Evolutionary conservation across 2,797 vertebrate species (phyloP).

Genomic region (Chiloscyllium punctatum): DNA sequence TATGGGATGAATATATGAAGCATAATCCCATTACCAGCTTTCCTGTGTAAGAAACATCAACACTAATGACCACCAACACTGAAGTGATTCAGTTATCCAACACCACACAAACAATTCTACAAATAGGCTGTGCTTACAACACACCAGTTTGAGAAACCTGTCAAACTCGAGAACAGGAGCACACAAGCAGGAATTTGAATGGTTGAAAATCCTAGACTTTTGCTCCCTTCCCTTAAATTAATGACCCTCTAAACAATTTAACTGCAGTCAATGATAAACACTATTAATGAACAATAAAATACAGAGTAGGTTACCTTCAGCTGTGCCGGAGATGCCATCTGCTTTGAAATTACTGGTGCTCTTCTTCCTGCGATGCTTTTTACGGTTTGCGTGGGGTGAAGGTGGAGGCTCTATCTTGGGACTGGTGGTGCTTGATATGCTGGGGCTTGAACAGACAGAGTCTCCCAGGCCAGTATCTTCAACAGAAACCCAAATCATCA

Average conservation of each 20-base stretch:
- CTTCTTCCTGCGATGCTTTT: conserved; percentile 96
- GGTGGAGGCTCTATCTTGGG: conserved; percentile 92
- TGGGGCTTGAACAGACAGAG: conserved; percentile 88
- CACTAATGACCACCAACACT: background rate
- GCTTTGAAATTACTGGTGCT: conserved; percentile 95
- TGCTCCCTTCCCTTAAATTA: background rate
- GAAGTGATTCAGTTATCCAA: background rate
- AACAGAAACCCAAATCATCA: background rate
- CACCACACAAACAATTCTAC: background rate
- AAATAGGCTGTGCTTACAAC: background rate
- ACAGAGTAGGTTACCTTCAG: conserved; percentile 74
- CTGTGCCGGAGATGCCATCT: conserved; percentile 82
- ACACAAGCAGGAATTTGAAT: background rate
- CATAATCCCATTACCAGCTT: background rate
- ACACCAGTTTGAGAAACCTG: background rate
- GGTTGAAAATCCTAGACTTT: background rate
- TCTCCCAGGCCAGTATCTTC: conserved; percentile 81
- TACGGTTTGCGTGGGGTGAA: conserved; percentile 92
- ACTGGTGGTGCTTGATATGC: conserved; percentile 86
- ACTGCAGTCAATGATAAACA: conserved; percentile 41
- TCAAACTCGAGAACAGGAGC: background rate
- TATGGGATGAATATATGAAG: background rate
- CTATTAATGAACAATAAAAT: no score
- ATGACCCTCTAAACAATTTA: conserved; percentile 46
- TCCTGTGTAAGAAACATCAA: background rate